phyloP scores from a whole-genome alignment of 1,140 invertebrate species.

The Medauroidea extradentata region DNA sequence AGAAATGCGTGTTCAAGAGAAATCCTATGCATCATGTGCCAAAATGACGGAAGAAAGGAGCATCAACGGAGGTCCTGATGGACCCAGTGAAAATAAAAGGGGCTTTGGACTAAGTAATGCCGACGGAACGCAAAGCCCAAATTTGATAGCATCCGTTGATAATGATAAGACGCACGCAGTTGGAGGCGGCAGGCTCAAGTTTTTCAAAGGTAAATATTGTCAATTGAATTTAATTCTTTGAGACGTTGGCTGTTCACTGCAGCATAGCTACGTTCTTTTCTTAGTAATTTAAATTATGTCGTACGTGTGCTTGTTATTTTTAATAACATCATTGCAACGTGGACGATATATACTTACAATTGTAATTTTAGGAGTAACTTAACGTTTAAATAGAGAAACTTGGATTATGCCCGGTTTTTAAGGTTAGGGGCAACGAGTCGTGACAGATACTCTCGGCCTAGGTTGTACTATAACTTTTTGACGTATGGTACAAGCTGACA shows the following conservation, averaged over 20 bases:
- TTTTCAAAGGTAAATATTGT: slow-evolving; percentile 49
- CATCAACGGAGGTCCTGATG: slow-evolving; percentile 33
- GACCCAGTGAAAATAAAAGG: slow-evolving; percentile 28
- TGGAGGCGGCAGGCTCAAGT: slow-evolving; percentile 50
- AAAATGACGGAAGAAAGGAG: slow-evolving; percentile 36
- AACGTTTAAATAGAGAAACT: too few relatives aligned
- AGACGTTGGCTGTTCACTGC: background rate
- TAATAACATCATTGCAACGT: too few relatives aligned
- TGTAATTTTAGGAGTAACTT: too few relatives aligned
- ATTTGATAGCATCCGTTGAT: slow-evolving; percentile 14
- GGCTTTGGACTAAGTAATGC: slow-evolving; percentile 13
- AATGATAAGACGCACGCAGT: slow-evolving; percentile 11
- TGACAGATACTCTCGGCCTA: too few relatives aligned
- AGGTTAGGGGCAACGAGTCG: too few relatives aligned
- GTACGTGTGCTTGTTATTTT: too few relatives aligned
- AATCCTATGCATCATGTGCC: slow-evolving; percentile 30
- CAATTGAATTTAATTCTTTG: background rate
- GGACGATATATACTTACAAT: too few relatives aligned
- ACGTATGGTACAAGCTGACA: too few relatives aligned
- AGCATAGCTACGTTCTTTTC: background rate
- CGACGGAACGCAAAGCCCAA: slow-evolving; percentile 22
- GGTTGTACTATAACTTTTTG: too few relatives aligned
- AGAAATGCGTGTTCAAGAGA: slow-evolving; percentile 31
- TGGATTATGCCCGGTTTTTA: too few relatives aligned
- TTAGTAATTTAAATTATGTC: too few relatives aligned